phyloP scores from a whole-genome alignment of 2,113 vertebrate genomes.

The Sphaerodactylus townsendi region DNA sequence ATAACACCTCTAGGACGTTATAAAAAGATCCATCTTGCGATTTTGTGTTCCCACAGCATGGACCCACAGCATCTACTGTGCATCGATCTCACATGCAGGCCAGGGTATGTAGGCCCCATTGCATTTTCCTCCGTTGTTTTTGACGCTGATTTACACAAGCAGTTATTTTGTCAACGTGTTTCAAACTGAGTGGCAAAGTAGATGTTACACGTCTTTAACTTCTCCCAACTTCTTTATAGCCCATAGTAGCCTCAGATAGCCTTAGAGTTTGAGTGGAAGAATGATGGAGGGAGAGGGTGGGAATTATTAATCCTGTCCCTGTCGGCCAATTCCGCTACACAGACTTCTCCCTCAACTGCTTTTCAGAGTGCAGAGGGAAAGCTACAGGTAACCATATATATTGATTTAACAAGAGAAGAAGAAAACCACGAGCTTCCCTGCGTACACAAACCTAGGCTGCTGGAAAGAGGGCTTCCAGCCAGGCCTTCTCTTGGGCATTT shows the following conservation, averaged over 20 bases:
- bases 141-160: neutral
- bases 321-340: neutral
- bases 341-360: neutral
- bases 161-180: neutral
- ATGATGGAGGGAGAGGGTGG: neutral
- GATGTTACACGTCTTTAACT: neutral
- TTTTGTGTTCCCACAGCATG: no score
- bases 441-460: neutral
- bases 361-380: neutral
- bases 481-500: neutral
- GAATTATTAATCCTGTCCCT: neutral
- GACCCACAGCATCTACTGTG: no score
- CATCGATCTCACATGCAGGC: neutral
- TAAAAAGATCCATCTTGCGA: no score
- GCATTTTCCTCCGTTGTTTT: neutral
- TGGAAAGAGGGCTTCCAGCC: neutral
- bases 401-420: no score
- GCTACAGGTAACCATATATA: no score
- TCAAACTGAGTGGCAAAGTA: neutral
- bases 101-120: neutral
- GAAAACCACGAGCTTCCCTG: no score
- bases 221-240: neutral
- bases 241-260: neutral
- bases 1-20: no score
- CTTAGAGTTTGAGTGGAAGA: neutral